Evolutionary conservation across 1,140 invertebrate species (phyloP).

Genomic region (Drosophila triauraria): DNA sequence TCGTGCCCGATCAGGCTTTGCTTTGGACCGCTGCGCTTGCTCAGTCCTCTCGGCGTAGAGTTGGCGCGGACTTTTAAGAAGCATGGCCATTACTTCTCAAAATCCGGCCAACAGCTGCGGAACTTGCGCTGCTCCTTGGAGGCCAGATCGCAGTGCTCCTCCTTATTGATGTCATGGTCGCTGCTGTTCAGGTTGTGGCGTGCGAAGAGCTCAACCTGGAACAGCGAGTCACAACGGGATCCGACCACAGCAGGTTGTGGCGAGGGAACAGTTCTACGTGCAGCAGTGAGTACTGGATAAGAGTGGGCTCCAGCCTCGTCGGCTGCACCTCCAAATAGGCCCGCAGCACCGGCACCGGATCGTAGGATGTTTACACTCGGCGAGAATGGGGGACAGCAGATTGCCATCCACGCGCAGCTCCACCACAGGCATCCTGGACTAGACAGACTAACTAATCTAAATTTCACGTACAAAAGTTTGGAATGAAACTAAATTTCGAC

Average conservation of each 20-base stretch:
- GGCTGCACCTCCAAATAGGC: conserved; percentile 66
- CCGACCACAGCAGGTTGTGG: too few relatives aligned
- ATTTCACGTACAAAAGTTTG: background rate
- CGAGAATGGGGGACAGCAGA: conserved; percentile 88
- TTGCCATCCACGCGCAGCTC: conserved; percentile 88
- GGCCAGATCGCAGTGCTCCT: conserved; percentile 87
- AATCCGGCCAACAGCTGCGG: conserved; percentile 89
- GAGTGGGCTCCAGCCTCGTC: conserved; percentile 85
- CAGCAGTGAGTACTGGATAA: conserved; percentile 86
- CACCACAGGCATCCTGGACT: conserved; percentile 78
- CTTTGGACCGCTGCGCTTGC: conserved; percentile 89
- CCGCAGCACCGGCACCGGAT: conserved; percentile 87
- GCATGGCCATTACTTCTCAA: conserved; percentile 84
- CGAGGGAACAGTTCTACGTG: too few relatives aligned
- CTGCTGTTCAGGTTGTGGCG: conserved; percentile 88
- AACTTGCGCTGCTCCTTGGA: conserved; percentile 93
- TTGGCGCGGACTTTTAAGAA: conserved; percentile 89
- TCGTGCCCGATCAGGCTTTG: conserved; percentile 87
- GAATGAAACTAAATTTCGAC: background rate
- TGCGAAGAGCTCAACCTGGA: conserved; percentile 90
- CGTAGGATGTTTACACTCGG: conserved; percentile 91
- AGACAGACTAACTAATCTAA: background rate
- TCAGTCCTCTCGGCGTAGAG: conserved; percentile 86
- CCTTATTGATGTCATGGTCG: conserved; percentile 51
- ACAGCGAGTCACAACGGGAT: conserved; percentile 86